phyloP scores from a whole-genome alignment of 2,888 invertebrate species.

The Norana najaformis region DNA sequence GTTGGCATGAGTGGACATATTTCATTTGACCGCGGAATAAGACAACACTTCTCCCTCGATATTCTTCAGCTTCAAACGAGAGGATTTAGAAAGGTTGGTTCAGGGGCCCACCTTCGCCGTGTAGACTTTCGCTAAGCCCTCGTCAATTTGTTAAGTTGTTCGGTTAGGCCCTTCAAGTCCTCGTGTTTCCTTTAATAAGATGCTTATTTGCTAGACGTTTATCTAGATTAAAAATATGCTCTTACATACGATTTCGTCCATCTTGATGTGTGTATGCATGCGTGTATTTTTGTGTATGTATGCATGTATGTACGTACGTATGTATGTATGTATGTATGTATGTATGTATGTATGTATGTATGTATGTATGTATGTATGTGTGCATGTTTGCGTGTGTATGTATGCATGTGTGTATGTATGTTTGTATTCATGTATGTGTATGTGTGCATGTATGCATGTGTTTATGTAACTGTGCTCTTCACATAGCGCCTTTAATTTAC shows the following conservation, averaged over 20 bases:
- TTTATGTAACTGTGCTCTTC: background rate
- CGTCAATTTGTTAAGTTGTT: background rate
- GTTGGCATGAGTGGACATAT: slow-evolving; percentile 86
- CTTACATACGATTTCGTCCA: background rate
- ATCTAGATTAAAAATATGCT: background rate
- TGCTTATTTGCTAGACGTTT: background rate
- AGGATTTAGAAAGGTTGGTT: slow-evolving; percentile 55
- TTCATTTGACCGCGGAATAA: slow-evolving; percentile 80
- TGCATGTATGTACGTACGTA: too few species aligned
- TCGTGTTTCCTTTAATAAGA: background rate
- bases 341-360: background rate
- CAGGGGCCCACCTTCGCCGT: background rate
- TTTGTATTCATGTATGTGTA: background rate
- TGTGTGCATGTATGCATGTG: background rate
- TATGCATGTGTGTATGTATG: too few species aligned
- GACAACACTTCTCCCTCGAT: slow-evolving; percentile 83
- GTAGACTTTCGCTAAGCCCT: background rate
- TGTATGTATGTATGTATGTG: background rate
- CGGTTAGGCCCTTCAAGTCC: background rate
- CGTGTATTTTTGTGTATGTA: background rate
- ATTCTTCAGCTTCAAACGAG: slow-evolving; percentile 52
- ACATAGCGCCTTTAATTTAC: too few species aligned
- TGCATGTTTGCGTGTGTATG: too few species aligned
- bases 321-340: background rate
- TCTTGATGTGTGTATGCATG: background rate